Evolutionary conservation across 2,113 vertebrate genomes (phyloP).

Genomic region (Cryptomyrus ogoouensis): DNA sequence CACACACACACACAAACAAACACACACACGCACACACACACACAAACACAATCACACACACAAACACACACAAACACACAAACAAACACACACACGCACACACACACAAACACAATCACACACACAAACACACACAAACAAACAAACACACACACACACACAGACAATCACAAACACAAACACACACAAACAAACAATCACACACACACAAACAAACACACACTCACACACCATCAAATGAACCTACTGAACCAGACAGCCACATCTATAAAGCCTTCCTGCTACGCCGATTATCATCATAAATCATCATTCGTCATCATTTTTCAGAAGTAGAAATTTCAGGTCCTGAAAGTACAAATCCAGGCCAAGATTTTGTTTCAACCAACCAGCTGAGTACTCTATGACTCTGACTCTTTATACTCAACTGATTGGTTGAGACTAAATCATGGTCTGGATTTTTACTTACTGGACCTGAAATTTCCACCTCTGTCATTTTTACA

Average conservation of each 20-base stretch:
- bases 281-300: background rate
- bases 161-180: slow-evolving; percentile 34
- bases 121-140: slow-evolving; percentile 51
- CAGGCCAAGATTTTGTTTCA: too few relatives aligned
- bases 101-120: slow-evolving; percentile 34
- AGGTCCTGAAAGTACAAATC: too few relatives aligned
- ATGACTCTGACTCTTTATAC: too few relatives aligned
- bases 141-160: slow-evolving; percentile 41
- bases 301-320: background rate
- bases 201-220: slow-evolving; percentile 48
- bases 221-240: slow-evolving; percentile 10
- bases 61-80: background rate
- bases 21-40: slow-evolving; percentile 33
- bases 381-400: too few relatives aligned
- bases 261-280: background rate
- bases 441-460: too few relatives aligned
- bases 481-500: background rate
- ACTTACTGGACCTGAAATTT: too few relatives aligned
- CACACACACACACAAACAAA: slow-evolving; percentile 39
- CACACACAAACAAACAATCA: slow-evolving; percentile 37
- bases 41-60: background rate
- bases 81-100: slow-evolving; percentile 22
- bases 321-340: too few relatives aligned
- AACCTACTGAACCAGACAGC: background rate
- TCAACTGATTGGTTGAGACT: too few relatives aligned